Base-by-base conservation (phyloP, 2,797 vertebrate genomes). In the Channallabes apus region DNA sequence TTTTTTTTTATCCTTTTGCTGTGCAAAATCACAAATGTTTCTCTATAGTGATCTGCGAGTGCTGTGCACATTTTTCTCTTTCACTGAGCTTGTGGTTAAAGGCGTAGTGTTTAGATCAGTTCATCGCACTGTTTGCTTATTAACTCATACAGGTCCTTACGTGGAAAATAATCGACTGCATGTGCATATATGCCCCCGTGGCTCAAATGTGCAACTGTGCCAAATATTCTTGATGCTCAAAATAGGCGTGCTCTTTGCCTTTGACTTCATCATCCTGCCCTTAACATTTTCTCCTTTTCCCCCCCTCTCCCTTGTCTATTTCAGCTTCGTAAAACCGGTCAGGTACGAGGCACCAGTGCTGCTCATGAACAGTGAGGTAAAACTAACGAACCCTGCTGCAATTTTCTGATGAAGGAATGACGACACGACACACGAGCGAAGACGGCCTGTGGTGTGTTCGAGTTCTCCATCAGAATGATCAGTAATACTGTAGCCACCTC, bases 261-360 rank as follows among this genome's bases (percentile, higher is more conserved):
- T 35, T 83, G 14, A 32, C 24, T 24, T 61, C 54, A 8, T 54
- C 27, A 15, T 79, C 61, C 35, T 27, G 4, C 24, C 68, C 20
- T 64, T 51, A 8, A 18, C n/a, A 20, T 58, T 56, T 59, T 41
- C 5, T 72, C 54, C 83, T 61, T 61, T 86, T 68, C 65, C 67
- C n/a, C 41, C 41, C 41, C 41, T 46, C 68, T 67, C 65, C 65
- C 3, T 78, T 29, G 18, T 71, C 58, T 35, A 29, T 83, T 51
- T 5, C 90, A 95, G 95, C 94, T 95, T 90, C 95, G 95, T 93
- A 93, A 92, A 89, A 93, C 89, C 86, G 95, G 95, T 94, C 93
- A 93, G 91, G 93, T 95, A 92, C 94, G 95, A 94, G 95, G 95
- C 93, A 96, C 92, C 91, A 96, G 95, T 92, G 95, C 95, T 91